Base-by-base conservation (phyloP, 1,140 invertebrate genomes). In the Mizuhopecten yessoensis region DNA sequence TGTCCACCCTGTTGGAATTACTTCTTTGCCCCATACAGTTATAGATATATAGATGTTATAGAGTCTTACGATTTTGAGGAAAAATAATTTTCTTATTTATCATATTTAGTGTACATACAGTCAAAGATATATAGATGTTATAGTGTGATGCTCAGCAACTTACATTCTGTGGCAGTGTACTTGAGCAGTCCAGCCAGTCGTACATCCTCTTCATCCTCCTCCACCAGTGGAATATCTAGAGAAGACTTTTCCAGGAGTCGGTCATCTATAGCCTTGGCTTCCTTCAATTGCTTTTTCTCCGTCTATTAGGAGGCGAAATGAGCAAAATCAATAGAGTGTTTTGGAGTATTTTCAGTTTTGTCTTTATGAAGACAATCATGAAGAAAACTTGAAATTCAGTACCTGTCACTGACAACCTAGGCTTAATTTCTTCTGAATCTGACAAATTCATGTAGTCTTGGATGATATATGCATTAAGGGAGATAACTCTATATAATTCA, bases 181-280 rank as follows among this genome's bases (percentile, higher is more conserved):
- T 98, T 97, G 87, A 99, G 97, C 33, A 99, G 96, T 3, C 97
- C 97, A 0, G 98, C 98, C 95, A 98, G 97, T 96, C 97, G 97
- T 87, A 97, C 97, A 94, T 99, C 98, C 92, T 98, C 98, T 92
- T 98, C 97, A 45, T 97, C 97, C 97, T 99, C 98, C 7, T 98
- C 97, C 1, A 99, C 96, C 29, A 99, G 97, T 75, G 97, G 96
- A 89, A 99, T 98, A 94, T 98, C 97, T 2, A 99, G 96, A 34
- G 98, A 98, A 86, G 97, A 97, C 95, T 98, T 99, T 88, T 97
- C 97, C 88, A 98, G 96, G n/a, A 99, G 96, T 34, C 97, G 96
- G 89, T 97, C 97, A 95, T 99, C 98, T 91, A 97, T 97, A 20
- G 97, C 97, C 94, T 97, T 97, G 92, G 97, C 97, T 34, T 97